Evolutionary conservation across 2,888 invertebrate species (phyloP), one percentile per base, ranked within the genome.

Genomic region (Hoplodrina blanda): DNA sequence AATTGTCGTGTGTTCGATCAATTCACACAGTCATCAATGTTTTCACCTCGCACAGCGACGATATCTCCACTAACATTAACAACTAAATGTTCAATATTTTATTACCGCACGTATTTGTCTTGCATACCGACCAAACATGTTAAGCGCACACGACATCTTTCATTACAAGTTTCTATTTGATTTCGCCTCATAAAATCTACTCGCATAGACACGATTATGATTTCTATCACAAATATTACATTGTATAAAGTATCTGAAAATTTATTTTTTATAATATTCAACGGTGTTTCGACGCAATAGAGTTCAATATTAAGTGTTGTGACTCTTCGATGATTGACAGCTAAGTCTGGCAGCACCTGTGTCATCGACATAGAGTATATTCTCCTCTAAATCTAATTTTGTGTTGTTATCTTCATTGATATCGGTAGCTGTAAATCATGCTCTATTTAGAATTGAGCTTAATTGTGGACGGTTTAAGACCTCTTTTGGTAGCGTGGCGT

Each of bases 91-190:
- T 90, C 92, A 93, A 93, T 93, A 94, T 94, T 95, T 94, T 95
- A 95, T 94, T 93, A 92, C 93, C 90, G 85, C 79, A 86, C 88
- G 84, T 85, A 91, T 95, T 95, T 94, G 92, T 90, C 90, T 91
- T 91, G 91, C 89, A 92, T 92, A 91, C 92, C 91, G 90, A 92
- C 91, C 91, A 92, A 93, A 94, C 95, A 93, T 90, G 91, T 90
- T 88, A 86, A 90, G 88, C 88, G 91, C 89, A 91, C 87, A 93
- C 89, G 92, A 93, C 93, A 94, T 95, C 94, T 93, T 94, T 93
- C 94, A 95, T 95, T 95, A 92, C 95, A 94, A 93, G 95, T 95
- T 95, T 96, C 96, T 95, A 96, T 95, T 96, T 95, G 95, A 94
- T 95, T 95, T 93, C 90, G 92, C 88, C 91, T 93, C 95, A 94